phyloP scores from a whole-genome alignment of 2,888 invertebrate species.

The Tethea ocularis region DNA sequence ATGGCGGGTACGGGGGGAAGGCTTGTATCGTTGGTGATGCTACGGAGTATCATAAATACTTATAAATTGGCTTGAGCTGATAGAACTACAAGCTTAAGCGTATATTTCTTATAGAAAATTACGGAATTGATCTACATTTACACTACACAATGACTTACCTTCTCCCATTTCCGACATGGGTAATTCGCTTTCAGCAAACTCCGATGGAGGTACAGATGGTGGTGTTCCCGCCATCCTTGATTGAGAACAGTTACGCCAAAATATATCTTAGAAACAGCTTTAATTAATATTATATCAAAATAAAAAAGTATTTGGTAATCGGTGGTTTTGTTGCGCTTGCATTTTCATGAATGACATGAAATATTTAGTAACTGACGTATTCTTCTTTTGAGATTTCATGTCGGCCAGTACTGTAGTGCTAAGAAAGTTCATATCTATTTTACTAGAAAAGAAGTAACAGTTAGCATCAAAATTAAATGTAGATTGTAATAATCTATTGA shows the following conservation, averaged over 20 bases:
- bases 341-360: conserved; percentile 57
- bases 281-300: conserved; percentile 19
- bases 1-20: conserved; percentile 71
- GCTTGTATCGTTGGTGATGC: conserved; percentile 15
- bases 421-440: too few relatives aligned
- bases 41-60: conserved; percentile 19
- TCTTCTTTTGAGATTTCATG: conserved; percentile 13
- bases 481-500: too few relatives aligned
- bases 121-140: too few relatives aligned
- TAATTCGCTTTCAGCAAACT: conserved; percentile 42
- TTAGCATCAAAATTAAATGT: too few relatives aligned
- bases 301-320: conserved; percentile 16
- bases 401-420: conserved; percentile 15
- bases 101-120: too few relatives aligned
- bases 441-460: too few relatives aligned
- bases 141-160: conserved; percentile 26
- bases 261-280: conserved; percentile 25
- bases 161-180: conserved; percentile 36
- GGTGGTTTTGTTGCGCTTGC: conserved; percentile 38
- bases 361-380: conserved; percentile 16
- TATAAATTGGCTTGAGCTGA: too few relatives aligned
- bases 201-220: conserved; percentile 33
- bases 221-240: conserved; percentile 43
- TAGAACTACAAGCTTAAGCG: not conserved
- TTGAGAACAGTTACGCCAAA: not conserved